Percentiles rank a stretch among this genome's conserved stretches.
phyloP scores from a whole-genome alignment of 2,113 vertebrate genomes.

The Symphodus melops region DNA sequence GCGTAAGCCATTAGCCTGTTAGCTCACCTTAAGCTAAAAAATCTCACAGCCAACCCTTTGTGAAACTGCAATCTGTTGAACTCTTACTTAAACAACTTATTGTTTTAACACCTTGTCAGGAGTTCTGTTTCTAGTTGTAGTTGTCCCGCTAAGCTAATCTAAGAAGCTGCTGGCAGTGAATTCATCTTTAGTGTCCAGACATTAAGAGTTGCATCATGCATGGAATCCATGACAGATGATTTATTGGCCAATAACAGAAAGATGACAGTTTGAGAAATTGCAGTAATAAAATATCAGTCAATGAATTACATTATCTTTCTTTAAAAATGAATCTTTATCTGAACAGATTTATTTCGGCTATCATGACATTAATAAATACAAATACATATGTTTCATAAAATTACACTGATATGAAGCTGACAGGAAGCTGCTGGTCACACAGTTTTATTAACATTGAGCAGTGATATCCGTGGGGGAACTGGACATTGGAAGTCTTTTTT shows the following conservation, averaged over 20 bases:
- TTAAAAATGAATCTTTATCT: conserved; percentile 46
- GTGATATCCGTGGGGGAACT: conserved; percentile 37
- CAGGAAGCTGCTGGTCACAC: conserved; percentile 77
- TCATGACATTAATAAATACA: conserved; percentile 84
- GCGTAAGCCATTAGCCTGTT: background rate
- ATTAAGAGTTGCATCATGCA: too few relatives aligned
- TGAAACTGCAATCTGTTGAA: too few relatives aligned
- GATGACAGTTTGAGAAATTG: background rate
- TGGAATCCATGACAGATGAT: background rate
- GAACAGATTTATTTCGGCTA: conserved; percentile 86
- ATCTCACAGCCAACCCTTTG: too few relatives aligned
- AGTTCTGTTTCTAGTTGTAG: too few relatives aligned
- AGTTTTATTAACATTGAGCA: conserved; percentile 78
- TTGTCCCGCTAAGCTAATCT: too few relatives aligned
- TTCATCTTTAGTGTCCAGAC: too few relatives aligned
- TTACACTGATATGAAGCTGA: conserved; percentile 67
- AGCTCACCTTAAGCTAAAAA: background rate
- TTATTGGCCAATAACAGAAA: background rate
- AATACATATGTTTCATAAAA: conserved; percentile 67
- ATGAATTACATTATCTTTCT: conserved; percentile 7
- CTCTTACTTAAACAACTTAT: too few relatives aligned
- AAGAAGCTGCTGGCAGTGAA: too few relatives aligned
- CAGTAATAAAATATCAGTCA: background rate
- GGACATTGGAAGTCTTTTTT: background rate
- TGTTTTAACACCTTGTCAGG: too few relatives aligned